phyloP scores from a whole-genome alignment of 2,797 vertebrate genomes.

The Chaenodraco wilsoni region DNA sequence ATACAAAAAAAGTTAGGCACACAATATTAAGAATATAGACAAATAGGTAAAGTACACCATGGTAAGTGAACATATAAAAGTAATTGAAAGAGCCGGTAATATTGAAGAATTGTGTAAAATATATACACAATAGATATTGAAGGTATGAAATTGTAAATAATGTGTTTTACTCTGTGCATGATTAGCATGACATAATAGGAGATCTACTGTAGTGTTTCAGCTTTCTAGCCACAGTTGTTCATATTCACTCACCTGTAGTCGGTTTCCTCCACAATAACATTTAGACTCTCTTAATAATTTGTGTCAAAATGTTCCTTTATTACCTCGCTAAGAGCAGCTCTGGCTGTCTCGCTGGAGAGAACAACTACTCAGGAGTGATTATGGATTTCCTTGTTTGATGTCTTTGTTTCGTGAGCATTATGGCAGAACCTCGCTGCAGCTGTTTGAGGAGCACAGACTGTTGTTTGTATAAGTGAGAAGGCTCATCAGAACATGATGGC shows the following conservation, averaged over 20 bases:
- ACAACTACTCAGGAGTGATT: slow-evolving; percentile 33
- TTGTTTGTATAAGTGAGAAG: slow-evolving; percentile 42
- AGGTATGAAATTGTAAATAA: slow-evolving; percentile 10
- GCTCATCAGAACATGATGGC: slow-evolving; percentile 47
- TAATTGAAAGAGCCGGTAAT: too few species aligned
- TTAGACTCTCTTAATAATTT: slow-evolving; percentile 7
- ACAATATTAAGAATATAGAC: too few species aligned
- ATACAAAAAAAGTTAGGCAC: too few species aligned
- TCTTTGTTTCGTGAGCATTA: slow-evolving; percentile 44
- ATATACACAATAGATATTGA: too few species aligned
- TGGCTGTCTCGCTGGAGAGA: slow-evolving; percentile 28
- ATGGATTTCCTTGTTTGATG: slow-evolving; percentile 56
- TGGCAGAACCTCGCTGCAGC: slow-evolving; percentile 37
- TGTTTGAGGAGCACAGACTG: slow-evolving; percentile 46
- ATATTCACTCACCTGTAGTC: background rate
- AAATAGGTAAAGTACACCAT: too few species aligned
- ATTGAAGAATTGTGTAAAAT: too few species aligned
- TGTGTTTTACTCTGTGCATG: slow-evolving; percentile 12
- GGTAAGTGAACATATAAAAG: too few species aligned
- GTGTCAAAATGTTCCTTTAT: background rate
- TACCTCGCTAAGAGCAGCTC: slow-evolving; percentile 9
- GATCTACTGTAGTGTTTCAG: slow-evolving; percentile 18
- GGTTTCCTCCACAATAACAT: background rate
- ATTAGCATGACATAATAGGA: slow-evolving; percentile 6
- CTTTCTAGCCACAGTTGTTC: background rate